Base-by-base conservation (phyloP, 2,797 vertebrate genomes). In the Picus viridis region DNA sequence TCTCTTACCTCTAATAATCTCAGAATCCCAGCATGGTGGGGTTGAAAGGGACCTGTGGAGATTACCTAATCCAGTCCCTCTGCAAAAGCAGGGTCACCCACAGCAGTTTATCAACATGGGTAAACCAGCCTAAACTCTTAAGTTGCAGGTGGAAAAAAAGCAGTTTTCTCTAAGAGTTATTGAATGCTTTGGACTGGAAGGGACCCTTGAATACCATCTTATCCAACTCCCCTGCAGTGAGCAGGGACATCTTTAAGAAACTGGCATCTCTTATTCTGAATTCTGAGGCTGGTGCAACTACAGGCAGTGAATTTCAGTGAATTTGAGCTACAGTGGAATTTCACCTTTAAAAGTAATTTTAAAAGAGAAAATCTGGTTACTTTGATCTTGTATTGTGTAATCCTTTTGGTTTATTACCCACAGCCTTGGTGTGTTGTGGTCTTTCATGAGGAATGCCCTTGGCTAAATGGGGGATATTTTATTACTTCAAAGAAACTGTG, bases 211-310 rank as follows among this genome's bases (percentile, higher is more conserved):
- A 29, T 16, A 10, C 10, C 54, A 56, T 56, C 16, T 29, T 29
- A 13, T 56, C 27, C 27, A 56, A 16, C 29, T 15, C 27, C 27
- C 5, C 23, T 51, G 22, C 23, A 51, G 49, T 51, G 12, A 51
- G 22, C 23, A 51, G 49, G 49, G 49, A 51, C 49, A 51, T 51
- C 49, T 51, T 51, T 51, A 49, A 49, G 49, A 51, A 24, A 51
- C 49, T 12, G 58, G 27, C 0, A 0, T 4, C 2, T 65, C 22
- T 71, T 3, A 7, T 29, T 75, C 59, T 64, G 57, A 78, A 26
- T 39, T 58, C 69, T 54, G 71, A 23, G 30, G 3, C 13, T 23
- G 49, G 9, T 17, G 10, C 54, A 43, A 56, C 22, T 72, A 5
- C 27, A 75, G 12, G 11, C 20, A 29, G 29, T 19, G 15, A 61